Percentiles rank a stretch among this genome's conserved stretches.
phyloP scores from a whole-genome alignment of 2,797 vertebrate species.

The Dendrocincla fuliginosa region DNA sequence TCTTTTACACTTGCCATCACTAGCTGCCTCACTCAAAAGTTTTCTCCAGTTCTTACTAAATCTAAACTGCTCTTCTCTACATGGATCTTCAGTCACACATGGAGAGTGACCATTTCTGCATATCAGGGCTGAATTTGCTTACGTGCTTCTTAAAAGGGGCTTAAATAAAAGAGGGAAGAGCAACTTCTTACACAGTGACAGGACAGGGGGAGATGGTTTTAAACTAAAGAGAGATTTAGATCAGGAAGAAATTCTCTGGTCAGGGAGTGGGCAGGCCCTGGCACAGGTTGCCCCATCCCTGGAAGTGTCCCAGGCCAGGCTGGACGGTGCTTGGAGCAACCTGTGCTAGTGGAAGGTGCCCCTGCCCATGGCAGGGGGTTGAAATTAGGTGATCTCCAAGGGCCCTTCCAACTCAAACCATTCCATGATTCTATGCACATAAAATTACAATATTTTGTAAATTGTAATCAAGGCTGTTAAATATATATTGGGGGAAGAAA shows the following conservation, averaged over 20 bases:
- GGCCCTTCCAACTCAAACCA: neutral
- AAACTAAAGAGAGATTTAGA: neutral
- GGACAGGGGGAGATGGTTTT: neutral
- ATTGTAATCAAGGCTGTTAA: neutral
- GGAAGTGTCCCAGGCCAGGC: neutral
- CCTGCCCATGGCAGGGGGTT: neutral
- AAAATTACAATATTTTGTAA: neutral
- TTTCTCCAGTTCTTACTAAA: neutral
- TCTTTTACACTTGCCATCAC: neutral
- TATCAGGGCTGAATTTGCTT: neutral
- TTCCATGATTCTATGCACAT: neutral
- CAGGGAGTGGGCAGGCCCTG: neutral
- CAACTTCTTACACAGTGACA: neutral
- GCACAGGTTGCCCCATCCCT: neutral
- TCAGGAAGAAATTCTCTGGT: neutral
- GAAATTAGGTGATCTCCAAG: neutral
- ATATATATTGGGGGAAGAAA: neutral
- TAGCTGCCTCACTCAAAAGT: neutral
- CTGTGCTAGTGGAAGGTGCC: neutral
- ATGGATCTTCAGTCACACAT: neutral
- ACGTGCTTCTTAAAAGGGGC: rapidly evolving
- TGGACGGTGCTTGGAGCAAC: neutral
- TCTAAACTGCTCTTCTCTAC: neutral
- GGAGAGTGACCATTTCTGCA: neutral
- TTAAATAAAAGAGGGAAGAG: neutral